Evolutionary conservation across 1,140 invertebrate genomes (phyloP), one percentile per base, ranked within the genome.

Genomic region (Ptiloglossa arizonensis): DNA sequence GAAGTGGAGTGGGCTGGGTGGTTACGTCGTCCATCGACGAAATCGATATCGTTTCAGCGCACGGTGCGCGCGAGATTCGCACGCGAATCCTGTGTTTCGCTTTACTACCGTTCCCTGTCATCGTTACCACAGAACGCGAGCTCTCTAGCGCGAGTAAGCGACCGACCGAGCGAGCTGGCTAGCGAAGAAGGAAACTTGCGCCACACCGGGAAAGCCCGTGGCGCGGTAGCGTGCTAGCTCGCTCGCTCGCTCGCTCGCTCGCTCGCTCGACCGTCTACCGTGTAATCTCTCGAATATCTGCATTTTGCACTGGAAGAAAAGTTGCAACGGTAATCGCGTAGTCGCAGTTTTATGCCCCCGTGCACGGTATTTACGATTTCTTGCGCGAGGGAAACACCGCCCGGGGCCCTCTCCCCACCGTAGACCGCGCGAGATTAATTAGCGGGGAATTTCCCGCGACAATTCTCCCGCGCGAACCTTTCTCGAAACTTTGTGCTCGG

Each of bases 271-370:
- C 32, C 67, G 67, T 62, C 68, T 63, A 71, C 56, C 67, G n/a
- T 77, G 59, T 71, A 77, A 77, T 77, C 75, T 71, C 19, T 46
- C 24, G 75, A 63, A 54, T 77, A 77, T 77, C 75, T 71, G 75
- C 56, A 62, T 77, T 77, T 54, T 38, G 44, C 74, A 19, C 5
- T 44, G 56, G 38, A 35, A 71, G 68, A 71, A 71, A 77, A 77
- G 35, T 77, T 54, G 13, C 59, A 77, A 70, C 75, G 67, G 67
- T 77, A 77, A 77, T 77, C 67, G 75, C 64, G n/a, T 22, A 44
- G 27, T 48, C 24, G 52, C 48, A 35, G 60, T 73, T 62, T 73
- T 64, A 50, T 50, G 71, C 19, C 24, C 35, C 35, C 72, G 19
- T 38, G 74, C 74, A 15, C 74, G 46, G 44, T 32, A 54, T 77